Percentiles rank a stretch among this genome's conserved stretches.
Conservation (phyloP, 2,113 vertebrate species). For the Gallinago jamesoni region DNA sequence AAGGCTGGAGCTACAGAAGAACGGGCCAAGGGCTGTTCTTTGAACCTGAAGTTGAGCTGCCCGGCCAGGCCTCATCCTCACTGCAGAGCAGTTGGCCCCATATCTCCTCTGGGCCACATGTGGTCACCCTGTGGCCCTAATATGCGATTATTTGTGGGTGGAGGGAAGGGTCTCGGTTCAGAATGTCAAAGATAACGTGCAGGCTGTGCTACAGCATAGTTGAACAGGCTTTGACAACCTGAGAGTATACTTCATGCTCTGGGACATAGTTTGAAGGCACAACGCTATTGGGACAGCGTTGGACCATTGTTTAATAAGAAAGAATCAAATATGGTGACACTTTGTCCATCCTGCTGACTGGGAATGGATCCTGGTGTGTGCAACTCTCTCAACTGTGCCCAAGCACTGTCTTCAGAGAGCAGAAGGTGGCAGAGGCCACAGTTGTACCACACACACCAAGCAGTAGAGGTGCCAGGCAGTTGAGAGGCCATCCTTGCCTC, state of each 20-base stretch:
- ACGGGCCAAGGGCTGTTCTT: not conserved
- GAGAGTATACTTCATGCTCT: not conserved
- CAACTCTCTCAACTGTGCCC: not conserved
- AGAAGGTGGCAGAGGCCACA: not conserved
- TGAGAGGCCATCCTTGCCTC: not conserved
- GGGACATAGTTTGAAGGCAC: not conserved
- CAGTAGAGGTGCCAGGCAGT: not conserved
- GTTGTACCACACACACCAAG: not conserved
- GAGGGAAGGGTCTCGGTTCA: not conserved
- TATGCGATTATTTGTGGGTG: not conserved
- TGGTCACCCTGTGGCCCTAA: not conserved
- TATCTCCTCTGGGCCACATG: not conserved
- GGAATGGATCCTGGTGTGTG: not conserved
- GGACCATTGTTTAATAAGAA: rapidly evolving
- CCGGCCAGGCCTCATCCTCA: not conserved
- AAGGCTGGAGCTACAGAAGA: not conserved
- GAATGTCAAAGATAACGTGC: not conserved
- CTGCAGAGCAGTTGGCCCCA: not conserved
- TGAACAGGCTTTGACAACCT: not conserved
- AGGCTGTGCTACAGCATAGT: not conserved
- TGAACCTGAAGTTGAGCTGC: not conserved
- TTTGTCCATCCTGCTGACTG: not conserved
- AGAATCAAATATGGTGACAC: not conserved
- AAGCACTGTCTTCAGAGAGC: not conserved
- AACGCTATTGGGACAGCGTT: not conserved